Evolutionary conservation across 1,140 invertebrate genomes (phyloP).

Genomic region (Sitophilus oryzae): DNA sequence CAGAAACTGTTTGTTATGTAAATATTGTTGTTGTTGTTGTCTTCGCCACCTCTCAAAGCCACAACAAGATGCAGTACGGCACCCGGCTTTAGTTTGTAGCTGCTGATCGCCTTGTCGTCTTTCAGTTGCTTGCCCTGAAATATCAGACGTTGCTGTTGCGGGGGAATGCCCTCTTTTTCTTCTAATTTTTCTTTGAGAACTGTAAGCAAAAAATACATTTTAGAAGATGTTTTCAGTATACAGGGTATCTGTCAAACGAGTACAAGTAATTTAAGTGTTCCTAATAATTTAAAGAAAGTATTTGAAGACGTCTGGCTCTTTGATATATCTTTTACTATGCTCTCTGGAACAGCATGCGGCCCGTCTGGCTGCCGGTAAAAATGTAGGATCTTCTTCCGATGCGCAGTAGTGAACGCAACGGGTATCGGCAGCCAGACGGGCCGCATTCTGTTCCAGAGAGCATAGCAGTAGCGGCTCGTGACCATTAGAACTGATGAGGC

Average conservation of each 20-base stretch:
- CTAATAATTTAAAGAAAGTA: background rate
- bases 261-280: background rate
- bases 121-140: constrained; percentile 39
- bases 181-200: constrained; percentile 37
- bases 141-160: constrained; percentile 37
- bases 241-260: too few species aligned
- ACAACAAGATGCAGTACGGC: constrained; percentile 36
- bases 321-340: too few species aligned
- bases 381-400: too few species aligned
- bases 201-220: background rate
- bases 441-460: too few species aligned
- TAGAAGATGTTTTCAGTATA: too few species aligned
- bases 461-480: too few species aligned
- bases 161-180: constrained; percentile 38
- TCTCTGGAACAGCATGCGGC: too few species aligned
- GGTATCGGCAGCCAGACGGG: too few species aligned
- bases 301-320: background rate
- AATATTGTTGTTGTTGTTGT: constrained; percentile 11
- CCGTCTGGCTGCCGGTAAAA: too few species aligned
- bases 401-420: too few species aligned
- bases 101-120: constrained; percentile 35
- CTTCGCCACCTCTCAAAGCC: constrained; percentile 33
- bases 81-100: constrained; percentile 35
- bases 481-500: too few species aligned
- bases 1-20: too few species aligned